phyloP scores from a whole-genome alignment of 2,888 invertebrate genomes.

The Ametastegia equiseti region DNA sequence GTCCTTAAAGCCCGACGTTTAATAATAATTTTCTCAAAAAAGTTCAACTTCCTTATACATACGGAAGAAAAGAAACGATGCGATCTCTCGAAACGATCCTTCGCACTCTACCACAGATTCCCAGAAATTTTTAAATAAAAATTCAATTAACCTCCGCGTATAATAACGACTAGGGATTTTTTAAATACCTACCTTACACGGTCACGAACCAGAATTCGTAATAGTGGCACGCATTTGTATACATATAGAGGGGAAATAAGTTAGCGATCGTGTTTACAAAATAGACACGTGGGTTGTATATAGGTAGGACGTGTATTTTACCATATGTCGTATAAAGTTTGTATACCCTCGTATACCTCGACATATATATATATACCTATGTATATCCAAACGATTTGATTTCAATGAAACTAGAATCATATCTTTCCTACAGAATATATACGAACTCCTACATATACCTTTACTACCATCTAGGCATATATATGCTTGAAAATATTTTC shows the following conservation, averaged over 20 bases:
- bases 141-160: conserved; percentile 17
- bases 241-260: conserved; percentile 38
- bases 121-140: conserved; percentile 23
- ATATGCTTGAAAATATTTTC: background rate
- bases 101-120: background rate
- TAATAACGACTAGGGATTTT: background rate
- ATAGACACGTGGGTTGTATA: background rate
- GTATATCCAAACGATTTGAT: background rate
- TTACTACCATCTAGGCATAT: background rate
- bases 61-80: background rate
- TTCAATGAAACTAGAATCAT: background rate
- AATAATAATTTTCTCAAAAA: background rate
- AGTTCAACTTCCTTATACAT: background rate
- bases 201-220: background rate
- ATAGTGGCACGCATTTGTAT: background rate
- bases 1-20: background rate
- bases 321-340: conserved; percentile 18
- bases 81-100: background rate
- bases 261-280: conserved; percentile 10
- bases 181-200: background rate
- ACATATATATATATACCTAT: too few relatives aligned
- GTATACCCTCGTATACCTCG: too few relatives aligned
- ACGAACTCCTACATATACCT: too few relatives aligned
- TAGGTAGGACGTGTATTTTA: background rate
- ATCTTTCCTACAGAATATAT: background rate